Base-by-base conservation (phyloP, 2,113 vertebrate species). In the Rhabdomys dilectus region DNA sequence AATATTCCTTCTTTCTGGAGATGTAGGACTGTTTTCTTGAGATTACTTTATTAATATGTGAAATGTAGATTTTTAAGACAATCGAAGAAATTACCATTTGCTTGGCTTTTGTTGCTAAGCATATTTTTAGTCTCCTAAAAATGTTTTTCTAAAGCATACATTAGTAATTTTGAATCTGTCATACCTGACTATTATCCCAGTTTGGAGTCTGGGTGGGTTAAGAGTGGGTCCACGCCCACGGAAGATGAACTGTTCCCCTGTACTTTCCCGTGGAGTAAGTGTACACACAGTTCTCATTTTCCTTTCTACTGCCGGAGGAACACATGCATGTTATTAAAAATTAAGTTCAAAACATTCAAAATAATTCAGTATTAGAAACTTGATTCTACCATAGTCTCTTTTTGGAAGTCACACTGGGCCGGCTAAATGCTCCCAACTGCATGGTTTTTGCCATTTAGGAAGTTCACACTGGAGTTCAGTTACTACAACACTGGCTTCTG, bases 401-500 rank as follows among this genome's bases (percentile, higher is more conserved):
- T 99, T 98, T 98, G 98, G 99, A 99, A 99, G 98, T 98, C 99
- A 98, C 98, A 98, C 98, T 97, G 98, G 99, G 98, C 98, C 98
- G 98, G 98, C 98, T 98, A 99, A 99, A 99, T 98, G 99, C 98
- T 99, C 98, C 98, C 98, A 98, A 98, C 99, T 98, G 99, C 99
- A 98, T 98, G 98, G 99, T 99, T 99, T 98, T 68, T 68, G 42
- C 98, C 98, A 98, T 98, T 98, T 98, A 98, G 98, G 98, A 98
- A 98, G 98, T 98, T 98, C 97, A 95, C 97, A 97, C 85, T 96
- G 98, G 98, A 97, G 90, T 97, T 99, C 99, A 99, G 99, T 99
- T 99, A 99, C 99, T 99, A 99, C 99, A 99, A 98, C 99, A 99
- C 98, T 99, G 98, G 96, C 99, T 99, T 98, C 99, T 99, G 98